Conservation (phyloP, 2,113 vertebrate genomes). For the Bagarius yarrelli region DNA sequence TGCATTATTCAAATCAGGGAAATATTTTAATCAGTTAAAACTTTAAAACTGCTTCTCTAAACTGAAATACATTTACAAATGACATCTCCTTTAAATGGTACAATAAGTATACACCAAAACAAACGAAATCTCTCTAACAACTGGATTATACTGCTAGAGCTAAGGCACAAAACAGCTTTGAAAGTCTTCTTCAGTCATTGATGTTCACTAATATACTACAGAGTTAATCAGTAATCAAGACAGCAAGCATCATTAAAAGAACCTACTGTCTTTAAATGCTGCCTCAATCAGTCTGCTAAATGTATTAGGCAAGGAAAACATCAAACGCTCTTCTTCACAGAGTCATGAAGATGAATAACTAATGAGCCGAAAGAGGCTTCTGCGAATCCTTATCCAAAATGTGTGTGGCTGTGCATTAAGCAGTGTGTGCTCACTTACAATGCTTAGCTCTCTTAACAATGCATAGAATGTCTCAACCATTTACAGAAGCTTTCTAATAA, state of each 20-base stretch:
- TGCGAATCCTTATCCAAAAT: conserved; percentile 55
- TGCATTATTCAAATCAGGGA: background rate
- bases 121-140: background rate
- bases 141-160: background rate
- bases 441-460: background rate
- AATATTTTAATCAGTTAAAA: background rate
- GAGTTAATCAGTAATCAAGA: conserved; percentile 41
- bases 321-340: conserved; percentile 52
- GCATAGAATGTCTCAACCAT: background rate
- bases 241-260: background rate
- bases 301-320: conserved; percentile 55
- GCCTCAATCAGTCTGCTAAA: conserved; percentile 51
- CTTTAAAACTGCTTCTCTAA: background rate
- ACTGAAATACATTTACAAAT: background rate
- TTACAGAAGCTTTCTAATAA: background rate
- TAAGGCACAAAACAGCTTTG: background rate
- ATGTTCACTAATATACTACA: conserved; percentile 6
- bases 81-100: background rate
- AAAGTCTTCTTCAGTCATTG: conserved; percentile 3
- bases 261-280: conserved; percentile 34
- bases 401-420: background rate
- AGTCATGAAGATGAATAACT: conserved; percentile 63
- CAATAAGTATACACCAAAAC: background rate
- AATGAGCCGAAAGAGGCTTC: conserved; percentile 59
- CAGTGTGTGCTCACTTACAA: background rate